phyloP scores from a whole-genome alignment of 1,140 invertebrate genomes.

The Eumaeus atala region DNA sequence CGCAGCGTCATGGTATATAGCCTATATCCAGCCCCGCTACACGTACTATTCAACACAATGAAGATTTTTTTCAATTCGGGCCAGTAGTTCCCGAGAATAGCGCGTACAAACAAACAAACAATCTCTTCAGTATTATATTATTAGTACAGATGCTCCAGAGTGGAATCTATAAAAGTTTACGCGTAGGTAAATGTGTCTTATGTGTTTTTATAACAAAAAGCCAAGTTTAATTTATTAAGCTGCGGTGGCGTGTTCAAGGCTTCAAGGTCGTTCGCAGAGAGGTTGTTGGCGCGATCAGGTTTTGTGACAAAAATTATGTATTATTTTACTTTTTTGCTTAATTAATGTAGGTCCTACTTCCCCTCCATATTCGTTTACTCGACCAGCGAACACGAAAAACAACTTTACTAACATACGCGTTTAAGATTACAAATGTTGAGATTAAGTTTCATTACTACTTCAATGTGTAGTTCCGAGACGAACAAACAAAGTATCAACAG shows the following conservation, averaged over 20 bases:
- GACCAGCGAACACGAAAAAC: too few species aligned
- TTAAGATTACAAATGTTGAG: neutral
- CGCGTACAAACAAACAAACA: too few species aligned
- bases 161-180: neutral
- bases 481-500: too few species aligned
- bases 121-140: too few species aligned
- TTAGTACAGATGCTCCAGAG: neutral
- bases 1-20: too few species aligned
- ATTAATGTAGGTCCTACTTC: slow-evolving; percentile 8
- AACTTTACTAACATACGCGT: neutral
- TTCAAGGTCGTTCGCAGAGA: neutral
- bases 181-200: neutral
- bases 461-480: too few species aligned
- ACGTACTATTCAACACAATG: too few species aligned
- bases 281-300: slow-evolving; percentile 9
- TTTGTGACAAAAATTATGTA: slow-evolving; percentile 6
- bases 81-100: too few species aligned
- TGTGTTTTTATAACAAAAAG: slow-evolving; percentile 3
- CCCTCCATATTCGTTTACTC: slow-evolving; percentile 1
- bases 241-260: slow-evolving; percentile 4
- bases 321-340: slow-evolving; percentile 12
- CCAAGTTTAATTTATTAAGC: slow-evolving; percentile 6
- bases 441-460: too few species aligned
- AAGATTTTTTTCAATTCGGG: too few species aligned
- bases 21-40: too few species aligned